phyloP scores from a whole-genome alignment of 2,888 invertebrate species.

The Pterostichus niger region DNA sequence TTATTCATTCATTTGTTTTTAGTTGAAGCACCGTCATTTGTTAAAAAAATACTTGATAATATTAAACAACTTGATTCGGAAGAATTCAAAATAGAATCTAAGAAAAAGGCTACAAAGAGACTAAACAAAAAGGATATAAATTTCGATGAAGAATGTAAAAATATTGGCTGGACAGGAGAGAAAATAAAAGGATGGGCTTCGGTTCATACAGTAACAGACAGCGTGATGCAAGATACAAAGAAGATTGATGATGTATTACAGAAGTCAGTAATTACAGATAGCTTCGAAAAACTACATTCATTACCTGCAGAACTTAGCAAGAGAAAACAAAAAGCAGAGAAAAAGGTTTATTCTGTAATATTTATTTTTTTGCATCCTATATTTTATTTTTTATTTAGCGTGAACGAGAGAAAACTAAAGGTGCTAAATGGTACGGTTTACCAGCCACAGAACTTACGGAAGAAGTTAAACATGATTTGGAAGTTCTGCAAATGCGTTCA shows the following conservation, averaged over 20 bases:
- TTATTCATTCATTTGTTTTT: slow-evolving; percentile 9
- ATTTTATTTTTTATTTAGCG: slow-evolving; percentile 77
- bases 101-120: slow-evolving; percentile 66
- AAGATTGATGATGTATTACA: slow-evolving; percentile 81
- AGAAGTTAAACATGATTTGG: slow-evolving; percentile 92
- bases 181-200: slow-evolving; percentile 74
- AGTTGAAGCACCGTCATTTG: slow-evolving; percentile 47
- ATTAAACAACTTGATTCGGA: slow-evolving; percentile 70
- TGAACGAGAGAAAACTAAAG: slow-evolving; percentile 89
- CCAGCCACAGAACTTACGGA: slow-evolving; percentile 93
- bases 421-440: slow-evolving; percentile 93
- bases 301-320: slow-evolving; percentile 82
- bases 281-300: slow-evolving; percentile 82
- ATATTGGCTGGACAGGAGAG: slow-evolving; percentile 69
- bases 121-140: slow-evolving; percentile 52
- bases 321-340: slow-evolving; percentile 79
- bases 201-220: slow-evolving; percentile 76
- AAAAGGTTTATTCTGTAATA: slow-evolving; percentile 72
- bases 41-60: slow-evolving; percentile 59
- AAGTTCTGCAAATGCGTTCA: slow-evolving; percentile 95
- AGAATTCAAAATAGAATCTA: slow-evolving; percentile 67
- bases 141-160: slow-evolving; percentile 69
- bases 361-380: slow-evolving; percentile 8
- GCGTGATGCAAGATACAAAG: slow-evolving; percentile 76
- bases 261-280: slow-evolving; percentile 82